These are phyloP conservation scores for Nicator chloris DNA, from an alignment of 2,113 vertebrate genomes.

Conservation along the genomic window DNA sequence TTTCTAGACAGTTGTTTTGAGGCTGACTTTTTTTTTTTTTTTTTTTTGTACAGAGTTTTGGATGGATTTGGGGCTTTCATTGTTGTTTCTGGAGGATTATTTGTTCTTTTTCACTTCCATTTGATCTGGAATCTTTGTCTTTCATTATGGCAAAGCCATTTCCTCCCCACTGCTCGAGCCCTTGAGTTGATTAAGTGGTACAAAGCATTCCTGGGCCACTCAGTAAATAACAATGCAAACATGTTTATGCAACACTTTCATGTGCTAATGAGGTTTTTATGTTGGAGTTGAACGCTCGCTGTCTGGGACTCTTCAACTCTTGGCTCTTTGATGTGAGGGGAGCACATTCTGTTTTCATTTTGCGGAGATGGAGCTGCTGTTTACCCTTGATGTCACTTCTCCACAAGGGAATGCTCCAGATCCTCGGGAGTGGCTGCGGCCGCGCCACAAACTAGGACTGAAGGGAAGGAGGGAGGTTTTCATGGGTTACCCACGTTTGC, in stretches of 20 bases:
- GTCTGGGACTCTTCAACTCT: constrained; percentile 26
- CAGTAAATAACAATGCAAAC: constrained; percentile 59
- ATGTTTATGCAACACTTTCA: constrained; percentile 53
- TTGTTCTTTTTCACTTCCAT: background rate
- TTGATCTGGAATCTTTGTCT: constrained; percentile 27
- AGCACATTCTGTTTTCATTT: constrained; percentile 10
- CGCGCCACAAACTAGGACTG: rapidly evolving
- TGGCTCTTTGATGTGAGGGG: constrained; percentile 42
- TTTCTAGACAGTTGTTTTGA: background rate
- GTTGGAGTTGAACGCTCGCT: background rate
- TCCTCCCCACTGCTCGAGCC: background rate
- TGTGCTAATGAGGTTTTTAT: constrained; percentile 36
- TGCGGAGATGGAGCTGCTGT: background rate
- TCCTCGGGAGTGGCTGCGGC: background rate
- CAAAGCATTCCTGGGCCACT: constrained; percentile 51
- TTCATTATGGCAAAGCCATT: constrained; percentile 43
- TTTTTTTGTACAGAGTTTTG: rapidly evolving
- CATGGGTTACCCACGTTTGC: rapidly evolving
- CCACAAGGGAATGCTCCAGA: background rate
- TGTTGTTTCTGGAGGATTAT: background rate
- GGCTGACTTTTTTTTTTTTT: background rate
- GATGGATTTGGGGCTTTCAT: background rate
- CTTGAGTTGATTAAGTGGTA: constrained; percentile 64
- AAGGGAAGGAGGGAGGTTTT: background rate
- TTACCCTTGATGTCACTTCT: constrained; percentile 1